A percentile compares a stretch with the other conserved stretches of the same genome.
phyloP scores from a whole-genome alignment of 2,797 vertebrate genomes.

The Hozukius guyotensis region DNA sequence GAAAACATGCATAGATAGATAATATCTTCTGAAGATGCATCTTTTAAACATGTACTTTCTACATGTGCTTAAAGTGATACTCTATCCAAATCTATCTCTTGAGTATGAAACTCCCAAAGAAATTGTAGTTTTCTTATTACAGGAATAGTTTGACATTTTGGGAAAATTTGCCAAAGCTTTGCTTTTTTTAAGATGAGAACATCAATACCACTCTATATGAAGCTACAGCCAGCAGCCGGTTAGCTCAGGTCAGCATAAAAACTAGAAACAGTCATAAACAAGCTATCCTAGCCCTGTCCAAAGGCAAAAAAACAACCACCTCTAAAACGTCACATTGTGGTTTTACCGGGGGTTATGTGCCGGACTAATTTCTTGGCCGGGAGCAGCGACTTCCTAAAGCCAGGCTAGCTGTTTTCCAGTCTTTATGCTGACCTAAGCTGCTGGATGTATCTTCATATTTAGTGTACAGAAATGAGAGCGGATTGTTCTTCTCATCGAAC shows the following conservation, averaged over 20 bases:
- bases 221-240: neutral
- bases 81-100: neutral
- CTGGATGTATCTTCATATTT: neutral
- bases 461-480: neutral
- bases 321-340: neutral
- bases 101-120: constrained; percentile 13
- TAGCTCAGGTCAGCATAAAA: neutral
- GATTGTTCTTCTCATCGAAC: neutral
- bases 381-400: neutral
- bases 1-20: constrained; percentile 8
- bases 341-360: neutral
- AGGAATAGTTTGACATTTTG: neutral
- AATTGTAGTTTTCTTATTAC: neutral
- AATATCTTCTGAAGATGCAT: constrained; percentile 1
- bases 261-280: neutral
- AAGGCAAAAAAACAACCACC: neutral
- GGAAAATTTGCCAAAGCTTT: neutral
- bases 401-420: neutral
- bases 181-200: neutral
- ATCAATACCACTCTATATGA: neutral
- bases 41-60: neutral
- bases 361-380: neutral
- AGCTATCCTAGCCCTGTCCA: neutral
- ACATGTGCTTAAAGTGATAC: constrained; percentile 10
- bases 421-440: neutral